Evolutionary conservation across 2,888 invertebrate genomes (phyloP).

Genomic region (Mongoloraphidia duomilia): DNA sequence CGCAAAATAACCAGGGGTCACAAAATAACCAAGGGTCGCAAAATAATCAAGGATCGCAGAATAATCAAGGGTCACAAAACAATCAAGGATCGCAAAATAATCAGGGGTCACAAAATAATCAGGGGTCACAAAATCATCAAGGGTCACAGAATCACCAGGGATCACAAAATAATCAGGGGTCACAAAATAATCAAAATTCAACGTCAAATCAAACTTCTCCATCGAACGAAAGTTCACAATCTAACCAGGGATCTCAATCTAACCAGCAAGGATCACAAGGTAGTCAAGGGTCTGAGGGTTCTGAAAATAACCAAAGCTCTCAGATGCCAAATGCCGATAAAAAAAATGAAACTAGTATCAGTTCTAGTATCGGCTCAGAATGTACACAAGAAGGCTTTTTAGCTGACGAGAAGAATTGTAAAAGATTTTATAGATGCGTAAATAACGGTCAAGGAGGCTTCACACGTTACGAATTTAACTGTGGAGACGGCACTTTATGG

Average conservation of each 20-base stretch:
- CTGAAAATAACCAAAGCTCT: no score
- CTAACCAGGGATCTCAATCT: not conserved
- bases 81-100: not conserved
- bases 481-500: slow-evolving; percentile 57
- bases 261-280: not conserved
- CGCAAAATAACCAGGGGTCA: not conserved
- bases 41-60: not conserved
- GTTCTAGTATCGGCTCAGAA: not conserved
- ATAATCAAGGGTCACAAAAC: not conserved
- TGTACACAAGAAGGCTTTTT: slow-evolving; percentile 23
- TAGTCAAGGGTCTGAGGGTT: not conserved
- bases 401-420: slow-evolving; percentile 22
- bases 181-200: not conserved
- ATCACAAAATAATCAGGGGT: not conserved
- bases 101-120: not conserved
- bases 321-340: no score
- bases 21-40: not conserved
- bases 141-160: not conserved
- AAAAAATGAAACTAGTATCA: not conserved
- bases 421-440: slow-evolving; percentile 24
- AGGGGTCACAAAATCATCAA: not conserved
- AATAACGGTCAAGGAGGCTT: slow-evolving; percentile 14
- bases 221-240: not conserved
- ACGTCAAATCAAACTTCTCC: not conserved
- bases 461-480: slow-evolving; percentile 41